These are phyloP conservation scores for Calameuta filiformis DNA, from an alignment of 2,888 invertebrate species.

Conservation along the genomic window DNA sequence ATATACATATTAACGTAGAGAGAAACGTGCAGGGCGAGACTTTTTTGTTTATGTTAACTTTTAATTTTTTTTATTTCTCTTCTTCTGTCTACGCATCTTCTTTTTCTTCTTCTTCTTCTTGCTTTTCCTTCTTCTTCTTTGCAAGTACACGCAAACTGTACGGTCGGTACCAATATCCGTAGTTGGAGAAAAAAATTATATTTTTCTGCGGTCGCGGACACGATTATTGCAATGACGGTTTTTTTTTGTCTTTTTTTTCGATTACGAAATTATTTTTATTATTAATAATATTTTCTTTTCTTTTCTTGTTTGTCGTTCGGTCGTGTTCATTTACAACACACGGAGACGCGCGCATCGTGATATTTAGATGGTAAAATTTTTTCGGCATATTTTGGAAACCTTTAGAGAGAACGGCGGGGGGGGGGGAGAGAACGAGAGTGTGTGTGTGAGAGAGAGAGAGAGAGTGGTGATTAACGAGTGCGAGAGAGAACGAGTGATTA, in stretches of 20 bases:
- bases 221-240: background rate
- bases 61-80: conserved; percentile 23
- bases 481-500: background rate
- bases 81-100: conserved; percentile 22
- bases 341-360: conserved; percentile 47
- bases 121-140: conserved; percentile 24
- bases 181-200: background rate
- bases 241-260: background rate
- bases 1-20: background rate
- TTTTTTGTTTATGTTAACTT: conserved; percentile 23
- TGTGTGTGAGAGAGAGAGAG: background rate
- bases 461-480: background rate
- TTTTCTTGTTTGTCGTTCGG: conserved; percentile 19
- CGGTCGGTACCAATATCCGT: background rate
- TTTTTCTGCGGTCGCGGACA: background rate
- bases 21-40: conserved; percentile 22
- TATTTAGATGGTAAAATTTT: conserved; percentile 60
- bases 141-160: conserved; percentile 8
- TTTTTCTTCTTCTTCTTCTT: conserved; percentile 24
- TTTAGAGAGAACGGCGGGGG: conserved; percentile 15
- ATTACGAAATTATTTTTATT: background rate
- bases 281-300: conserved; percentile 1
- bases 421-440: conserved; percentile 24
- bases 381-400: conserved; percentile 8
- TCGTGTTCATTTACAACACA: conserved; percentile 38